Percentiles rank a stretch among this genome's conserved stretches.
These are phyloP conservation scores for Lasioglossum leucozonium DNA, from an alignment of 2,888 invertebrate species.

Conservation along the genomic window DNA sequence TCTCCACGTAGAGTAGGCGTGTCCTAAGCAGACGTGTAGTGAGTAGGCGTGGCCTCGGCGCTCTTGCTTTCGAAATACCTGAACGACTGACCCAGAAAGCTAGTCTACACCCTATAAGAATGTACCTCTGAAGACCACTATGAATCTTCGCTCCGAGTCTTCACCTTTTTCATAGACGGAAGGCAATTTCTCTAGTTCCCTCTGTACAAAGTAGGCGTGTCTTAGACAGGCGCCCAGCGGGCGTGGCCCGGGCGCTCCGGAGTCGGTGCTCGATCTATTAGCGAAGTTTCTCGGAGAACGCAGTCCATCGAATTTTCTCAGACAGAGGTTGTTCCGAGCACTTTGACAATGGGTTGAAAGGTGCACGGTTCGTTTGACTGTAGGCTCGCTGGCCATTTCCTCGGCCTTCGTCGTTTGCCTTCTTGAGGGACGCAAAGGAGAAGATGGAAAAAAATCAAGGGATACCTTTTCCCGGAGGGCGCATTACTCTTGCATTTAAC, in stretches of 20 bases:
- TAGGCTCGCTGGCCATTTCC: conserved; percentile 11
- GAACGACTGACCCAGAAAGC: background rate
- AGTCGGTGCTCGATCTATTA: background rate
- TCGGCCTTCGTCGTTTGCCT: conserved; percentile 11
- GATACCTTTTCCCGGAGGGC: conserved; percentile 34
- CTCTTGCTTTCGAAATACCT: background rate
- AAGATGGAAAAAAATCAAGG: background rate
- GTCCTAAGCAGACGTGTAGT: background rate
- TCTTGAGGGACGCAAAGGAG: background rate
- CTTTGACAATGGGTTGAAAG: conserved; percentile 36
- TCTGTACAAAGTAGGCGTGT: background rate
- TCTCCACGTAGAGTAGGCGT: background rate
- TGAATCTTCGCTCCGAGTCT: background rate
- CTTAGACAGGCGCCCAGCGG: background rate
- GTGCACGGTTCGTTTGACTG: conserved; percentile 24
- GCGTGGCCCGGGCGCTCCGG: background rate
- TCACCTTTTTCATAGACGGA: background rate
- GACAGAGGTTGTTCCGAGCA: background rate
- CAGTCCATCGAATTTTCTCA: conserved; percentile 33
- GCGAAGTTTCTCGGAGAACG: background rate
- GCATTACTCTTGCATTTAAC: conserved; percentile 57
- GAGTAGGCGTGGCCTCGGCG: background rate
- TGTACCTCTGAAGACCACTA: background rate
- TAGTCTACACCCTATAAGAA: background rate
- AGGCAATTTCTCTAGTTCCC: background rate